Evolutionary conservation across 2,888 invertebrate genomes (phyloP), one percentile per base, ranked within the genome.

Genomic region (Morpho achilles): DNA sequence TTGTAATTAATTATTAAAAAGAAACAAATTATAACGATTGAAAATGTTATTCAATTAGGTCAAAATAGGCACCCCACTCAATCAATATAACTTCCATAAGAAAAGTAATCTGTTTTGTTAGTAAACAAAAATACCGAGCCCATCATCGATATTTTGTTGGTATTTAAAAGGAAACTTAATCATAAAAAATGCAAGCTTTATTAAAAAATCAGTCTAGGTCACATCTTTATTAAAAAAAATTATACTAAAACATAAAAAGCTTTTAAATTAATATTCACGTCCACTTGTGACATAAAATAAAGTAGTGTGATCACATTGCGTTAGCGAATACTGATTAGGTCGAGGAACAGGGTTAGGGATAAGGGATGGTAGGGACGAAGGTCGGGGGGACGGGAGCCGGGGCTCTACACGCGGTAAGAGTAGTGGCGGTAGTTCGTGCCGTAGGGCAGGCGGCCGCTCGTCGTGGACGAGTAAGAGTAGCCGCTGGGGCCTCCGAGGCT

Each of bases 341-440:
- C 75, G 68, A 71, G 69, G 32, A 66, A 68, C 66, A 71, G 69
- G 62, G 69, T 66, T 61, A 60, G 72, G 45, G 76, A 71, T 70
- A 70, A 71, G 67, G 67, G 64, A 58, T 16, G 16, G 16, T 68
- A 70, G 66, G 70, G 74, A 77, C 1, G 64, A 53, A 59, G 67
- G 62, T 57, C 58, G 63, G 65, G 67, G 67, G 68, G 72, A 69
- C 69, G 74, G 71, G 75, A 69, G 69, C 70, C 72, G 86, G 84
- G 84, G 67, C 65, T 79, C 93, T 95, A 97, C 81, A 96, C 96
- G 87, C 96, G 95, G 91, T 96, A 96, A 74, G 96, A 96, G 92
- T 93, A 96, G 86, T 96, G 96, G 76, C 96, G 95, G 89, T 96
- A 96, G 75, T 87, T 90, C 78, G 95, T 95, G 82, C 96, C 96